phyloP scores from a whole-genome alignment of 2,888 invertebrate genomes.

The Drosophila anceps region DNA sequence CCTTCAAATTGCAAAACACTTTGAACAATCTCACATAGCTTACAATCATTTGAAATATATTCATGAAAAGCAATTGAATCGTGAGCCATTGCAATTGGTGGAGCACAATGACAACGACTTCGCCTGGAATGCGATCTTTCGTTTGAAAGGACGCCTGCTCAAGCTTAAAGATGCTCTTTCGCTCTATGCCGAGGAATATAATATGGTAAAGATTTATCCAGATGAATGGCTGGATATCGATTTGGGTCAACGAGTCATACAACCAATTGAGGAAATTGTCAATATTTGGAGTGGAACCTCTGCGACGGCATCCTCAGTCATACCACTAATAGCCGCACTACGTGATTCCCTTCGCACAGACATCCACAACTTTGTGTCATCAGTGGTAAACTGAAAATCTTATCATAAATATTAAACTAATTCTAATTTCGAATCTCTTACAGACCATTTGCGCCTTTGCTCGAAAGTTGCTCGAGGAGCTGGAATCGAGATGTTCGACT shows the following conservation, averaged over 20 bases:
- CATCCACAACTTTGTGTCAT: constrained; percentile 61
- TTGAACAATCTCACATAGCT: constrained; percentile 44
- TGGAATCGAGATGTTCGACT: constrained; percentile 49
- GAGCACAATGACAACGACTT: not conserved
- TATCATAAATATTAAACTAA: no score
- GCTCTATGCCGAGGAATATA: constrained; percentile 57
- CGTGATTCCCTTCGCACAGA: constrained; percentile 59
- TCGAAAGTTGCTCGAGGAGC: constrained; percentile 59
- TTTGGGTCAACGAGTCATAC: constrained; percentile 59
- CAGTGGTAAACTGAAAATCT: constrained; percentile 42
- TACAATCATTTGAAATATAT: constrained; percentile 54
- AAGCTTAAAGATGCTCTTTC: constrained; percentile 55
- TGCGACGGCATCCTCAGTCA: constrained; percentile 56
- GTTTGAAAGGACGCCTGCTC: constrained; percentile 38
- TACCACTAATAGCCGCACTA: constrained; percentile 61
- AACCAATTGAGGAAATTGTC: constrained; percentile 64
- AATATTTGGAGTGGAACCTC: constrained; percentile 51
- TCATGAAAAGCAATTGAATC: constrained; percentile 48
- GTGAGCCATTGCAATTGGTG: constrained; percentile 13
- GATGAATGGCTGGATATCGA: constrained; percentile 67
- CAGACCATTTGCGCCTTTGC: constrained; percentile 61
- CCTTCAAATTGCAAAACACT: constrained; percentile 52
- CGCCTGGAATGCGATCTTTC: constrained; percentile 52
- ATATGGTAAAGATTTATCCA: constrained; percentile 53
- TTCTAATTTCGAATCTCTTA: not conserved